Percentiles rank a stretch among this genome's conserved stretches.
Conservation (phyloP, 2,888 invertebrate genomes). For the Melipona bicolor region DNA sequence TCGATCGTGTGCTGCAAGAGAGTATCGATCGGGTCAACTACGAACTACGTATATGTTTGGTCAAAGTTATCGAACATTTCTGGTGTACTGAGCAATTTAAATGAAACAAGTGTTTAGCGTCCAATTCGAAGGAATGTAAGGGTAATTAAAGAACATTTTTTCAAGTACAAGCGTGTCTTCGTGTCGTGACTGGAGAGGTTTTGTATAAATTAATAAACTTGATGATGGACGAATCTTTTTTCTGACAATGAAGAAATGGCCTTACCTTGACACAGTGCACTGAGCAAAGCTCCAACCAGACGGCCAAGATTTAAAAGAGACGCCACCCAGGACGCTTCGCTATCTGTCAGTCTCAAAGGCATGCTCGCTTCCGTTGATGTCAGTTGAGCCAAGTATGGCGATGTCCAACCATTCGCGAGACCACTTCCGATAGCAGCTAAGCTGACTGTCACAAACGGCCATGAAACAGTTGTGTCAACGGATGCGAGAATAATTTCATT, state of each 20-base stretch:
- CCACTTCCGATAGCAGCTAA: conserved; percentile 77
- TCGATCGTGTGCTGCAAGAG: conserved; percentile 53
- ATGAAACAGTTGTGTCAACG: conserved; percentile 61
- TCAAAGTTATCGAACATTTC: neutral
- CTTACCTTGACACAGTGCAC: conserved; percentile 78
- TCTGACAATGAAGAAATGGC: conserved; percentile 27
- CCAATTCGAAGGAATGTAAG: neutral
- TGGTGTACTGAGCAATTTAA: neutral
- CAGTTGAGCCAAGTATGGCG: conserved; percentile 81
- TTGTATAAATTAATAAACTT: neutral
- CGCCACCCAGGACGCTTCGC: conserved; percentile 80
- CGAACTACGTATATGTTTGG: neutral
- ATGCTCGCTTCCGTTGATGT: conserved; percentile 70
- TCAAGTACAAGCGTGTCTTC: conserved; percentile 19
- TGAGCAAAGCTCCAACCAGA: conserved; percentile 76
- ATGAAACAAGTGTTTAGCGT: neutral
- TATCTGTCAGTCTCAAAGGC: conserved; percentile 73
- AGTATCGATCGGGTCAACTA: conserved; percentile 51
- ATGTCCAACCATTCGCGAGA: conserved; percentile 80
- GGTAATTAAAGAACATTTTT: neutral
- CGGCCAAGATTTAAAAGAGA: conserved; percentile 80
- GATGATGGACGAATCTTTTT: conserved; percentile 26
- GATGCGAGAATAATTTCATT: conserved; percentile 60
- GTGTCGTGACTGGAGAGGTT: neutral
- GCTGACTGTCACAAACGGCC: conserved; percentile 70